Base-by-base conservation (phyloP, 2,888 invertebrate genomes). In the Aphodius sticticus region DNA sequence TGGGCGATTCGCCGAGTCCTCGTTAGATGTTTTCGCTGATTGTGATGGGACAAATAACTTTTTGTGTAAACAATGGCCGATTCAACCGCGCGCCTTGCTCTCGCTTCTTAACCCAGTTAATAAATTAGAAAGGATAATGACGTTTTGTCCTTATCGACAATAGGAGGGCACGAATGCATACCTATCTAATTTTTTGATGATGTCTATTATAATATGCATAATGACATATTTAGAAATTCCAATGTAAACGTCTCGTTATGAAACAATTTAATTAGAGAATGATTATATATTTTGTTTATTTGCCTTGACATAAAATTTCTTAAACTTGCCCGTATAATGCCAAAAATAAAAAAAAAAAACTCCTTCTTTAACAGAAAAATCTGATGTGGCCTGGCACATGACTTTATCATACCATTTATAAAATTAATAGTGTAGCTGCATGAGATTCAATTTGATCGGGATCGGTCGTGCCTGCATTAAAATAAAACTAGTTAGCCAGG, bases 51-150 rank as follows among this genome's bases (percentile, higher is more conserved):
- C 53, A 53, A 53, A 53, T 53, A 53, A 53, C 3, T 53, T 53
- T 53, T 53, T 53, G 53, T 53, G 53, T 53, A 53, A 53, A 53
- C 53, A 53, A 53, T 53, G 53, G 53, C 53, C 53, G 53, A 53
- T 53, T 53, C 53, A 53, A 26, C 26, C 26, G 53, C 53, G 53
- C 53, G 53, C 53, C 53, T 2, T 53, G 9, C 53, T 53, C 53
- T 53, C 53, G 53, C 53, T 53, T 53, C 53, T 53, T 53, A 53
- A 53, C 53, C 53, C 53, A 53, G 53, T 53, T 53, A 53, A 53
- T 53, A 53, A 53, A 53, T 53, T 53, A 53, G 53, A 53, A 53
- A 53, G 53, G 53, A 53, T 53, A 53, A 53, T 53, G 53, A 53
- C 53, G 53, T 53, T 53, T 53, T 53, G 53, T 53, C 53, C 53